phyloP scores from a whole-genome alignment of 1,140 invertebrate species.

The Macrobrachium rosenbergii region DNA sequence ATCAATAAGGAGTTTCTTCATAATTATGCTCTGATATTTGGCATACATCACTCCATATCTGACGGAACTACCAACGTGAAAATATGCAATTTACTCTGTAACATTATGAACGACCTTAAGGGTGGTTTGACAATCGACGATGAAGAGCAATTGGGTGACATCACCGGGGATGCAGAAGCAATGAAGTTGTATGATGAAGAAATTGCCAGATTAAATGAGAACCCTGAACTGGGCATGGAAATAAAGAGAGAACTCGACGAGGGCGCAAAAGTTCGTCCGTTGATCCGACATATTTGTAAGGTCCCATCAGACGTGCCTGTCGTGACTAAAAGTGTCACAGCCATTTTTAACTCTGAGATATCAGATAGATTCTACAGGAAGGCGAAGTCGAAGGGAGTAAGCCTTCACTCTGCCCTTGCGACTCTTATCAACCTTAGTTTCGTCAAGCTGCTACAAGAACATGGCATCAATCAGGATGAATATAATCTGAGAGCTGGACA shows the following conservation, averaged over 20 bases:
- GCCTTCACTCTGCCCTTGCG: conserved; percentile 12
- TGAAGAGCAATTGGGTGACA: conserved; percentile 25
- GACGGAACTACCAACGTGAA: conserved; percentile 42
- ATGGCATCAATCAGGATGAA: background rate
- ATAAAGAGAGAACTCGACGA: background rate
- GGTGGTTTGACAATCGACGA: conserved; percentile 23
- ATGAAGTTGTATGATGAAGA: conserved; percentile 21
- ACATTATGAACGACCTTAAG: conserved; percentile 28
- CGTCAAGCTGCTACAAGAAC: conserved; percentile 1
- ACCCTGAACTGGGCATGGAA: conserved; percentile 15
- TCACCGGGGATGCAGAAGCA: background rate
- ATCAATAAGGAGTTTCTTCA: background rate
- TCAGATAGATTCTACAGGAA: conserved; percentile 1
- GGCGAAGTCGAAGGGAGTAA: conserved; percentile 24
- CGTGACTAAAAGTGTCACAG: conserved; percentile 8
- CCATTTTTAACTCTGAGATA: background rate
- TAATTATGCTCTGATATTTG: conserved; percentile 18
- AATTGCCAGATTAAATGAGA: background rate
- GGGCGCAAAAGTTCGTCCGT: conserved; percentile 13
- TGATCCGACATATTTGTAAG: conserved; percentile 17
- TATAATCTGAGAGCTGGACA: conserved; percentile 29
- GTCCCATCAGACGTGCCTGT: background rate
- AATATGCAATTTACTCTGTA: conserved; percentile 32
- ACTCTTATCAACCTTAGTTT: conserved; percentile 33
- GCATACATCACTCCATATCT: conserved; percentile 33